phyloP scores from a whole-genome alignment of 2,797 vertebrate genomes.

The Xenopus petersii region DNA sequence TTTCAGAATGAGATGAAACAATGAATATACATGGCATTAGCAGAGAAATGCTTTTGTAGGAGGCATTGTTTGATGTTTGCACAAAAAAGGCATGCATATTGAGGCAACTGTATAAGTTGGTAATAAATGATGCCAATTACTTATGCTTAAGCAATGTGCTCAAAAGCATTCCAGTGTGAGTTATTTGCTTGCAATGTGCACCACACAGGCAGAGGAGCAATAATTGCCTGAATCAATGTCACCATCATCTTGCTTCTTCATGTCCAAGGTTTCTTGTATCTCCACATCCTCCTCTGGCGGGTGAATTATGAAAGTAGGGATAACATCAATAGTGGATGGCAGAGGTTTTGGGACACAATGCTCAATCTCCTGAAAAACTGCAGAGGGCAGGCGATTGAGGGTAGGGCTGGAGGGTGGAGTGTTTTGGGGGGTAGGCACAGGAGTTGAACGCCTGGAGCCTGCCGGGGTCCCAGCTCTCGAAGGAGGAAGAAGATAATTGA shows the following conservation, averaged over 20 bases:
- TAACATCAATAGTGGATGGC: slow-evolving; percentile 68
- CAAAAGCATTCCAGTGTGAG: slow-evolving; percentile 65
- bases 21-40: slow-evolving; percentile 8
- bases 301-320: slow-evolving; percentile 89
- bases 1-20: slow-evolving; percentile 4
- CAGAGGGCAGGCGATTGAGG: slow-evolving; percentile 60
- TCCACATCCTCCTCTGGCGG: slow-evolving; percentile 88
- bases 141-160: slow-evolving; percentile 65
- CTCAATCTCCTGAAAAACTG: slow-evolving; percentile 60
- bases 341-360: slow-evolving; percentile 67
- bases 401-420: slow-evolving; percentile 78
- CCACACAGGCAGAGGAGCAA: slow-evolving; percentile 66
- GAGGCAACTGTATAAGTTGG: slow-evolving; percentile 47
- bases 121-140: slow-evolving; percentile 51
- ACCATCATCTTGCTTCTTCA: slow-evolving; percentile 68
- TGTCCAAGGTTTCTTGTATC: slow-evolving; percentile 61
- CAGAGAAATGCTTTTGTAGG: slow-evolving; percentile 8
- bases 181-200: slow-evolving; percentile 65
- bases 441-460: slow-evolving; percentile 70
- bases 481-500: slow-evolving; percentile 88
- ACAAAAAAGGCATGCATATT: slow-evolving; percentile 63
- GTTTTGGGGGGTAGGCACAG: slow-evolving; percentile 78
- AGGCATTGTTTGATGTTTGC: not conserved
- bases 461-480: slow-evolving; percentile 73
- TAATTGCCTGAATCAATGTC: slow-evolving; percentile 89